Evolutionary conservation across 2,113 vertebrate genomes (phyloP).

Genomic region (Piprites chloris): DNA sequence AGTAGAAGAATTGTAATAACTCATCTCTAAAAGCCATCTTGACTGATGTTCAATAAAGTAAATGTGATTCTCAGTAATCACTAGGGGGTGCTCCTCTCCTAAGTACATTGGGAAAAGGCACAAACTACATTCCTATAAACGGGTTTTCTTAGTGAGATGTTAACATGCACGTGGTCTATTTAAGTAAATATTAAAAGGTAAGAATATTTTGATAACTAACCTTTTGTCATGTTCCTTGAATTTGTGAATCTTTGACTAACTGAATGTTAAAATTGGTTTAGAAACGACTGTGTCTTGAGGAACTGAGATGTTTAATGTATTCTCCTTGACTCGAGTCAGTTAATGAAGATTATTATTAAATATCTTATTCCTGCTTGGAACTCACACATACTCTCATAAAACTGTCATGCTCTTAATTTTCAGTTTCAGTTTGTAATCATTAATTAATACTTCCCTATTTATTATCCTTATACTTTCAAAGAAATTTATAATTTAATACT

Average conservation of each 20-base stretch:
- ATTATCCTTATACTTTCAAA: not conserved
- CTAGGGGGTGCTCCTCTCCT: slow-evolving; percentile 43
- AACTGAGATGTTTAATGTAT: not conserved
- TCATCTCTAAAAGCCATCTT: not conserved
- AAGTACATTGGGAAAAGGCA: not conserved
- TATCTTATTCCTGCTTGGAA: not conserved
- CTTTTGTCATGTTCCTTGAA: not conserved
- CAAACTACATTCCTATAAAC: not conserved
- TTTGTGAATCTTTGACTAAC: not conserved
- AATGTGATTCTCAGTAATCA: not conserved
- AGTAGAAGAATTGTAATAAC: not conserved
- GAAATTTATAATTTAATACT: not conserved
- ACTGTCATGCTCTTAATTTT: not conserved
- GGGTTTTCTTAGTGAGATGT: not conserved
- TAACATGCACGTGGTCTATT: not conserved
- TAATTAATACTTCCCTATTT: not conserved
- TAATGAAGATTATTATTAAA: not conserved
- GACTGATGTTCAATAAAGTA: fast-evolving
- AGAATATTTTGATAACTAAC: not conserved
- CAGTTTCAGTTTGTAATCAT: not conserved
- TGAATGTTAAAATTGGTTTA: not conserved
- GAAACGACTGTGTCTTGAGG: not conserved
- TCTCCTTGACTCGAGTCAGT: not conserved
- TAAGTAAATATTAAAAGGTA: not conserved
- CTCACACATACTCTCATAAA: not conserved